Evolutionary conservation across 2,113 vertebrate genomes (phyloP).

Genomic region (Mus spicilegus): DNA sequence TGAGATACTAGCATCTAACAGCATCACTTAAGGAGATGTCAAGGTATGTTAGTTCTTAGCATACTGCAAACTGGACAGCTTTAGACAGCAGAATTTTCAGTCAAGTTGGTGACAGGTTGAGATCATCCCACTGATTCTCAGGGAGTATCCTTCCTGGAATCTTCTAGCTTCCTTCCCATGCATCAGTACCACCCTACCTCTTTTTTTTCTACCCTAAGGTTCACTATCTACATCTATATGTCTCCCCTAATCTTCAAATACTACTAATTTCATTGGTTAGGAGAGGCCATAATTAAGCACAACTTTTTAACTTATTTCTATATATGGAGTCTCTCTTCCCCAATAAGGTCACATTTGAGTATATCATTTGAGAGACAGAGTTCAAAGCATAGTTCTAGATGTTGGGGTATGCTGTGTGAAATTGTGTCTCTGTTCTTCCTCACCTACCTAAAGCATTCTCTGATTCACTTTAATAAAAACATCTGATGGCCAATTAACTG

Average conservation of each 20-base stretch:
- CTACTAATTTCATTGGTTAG: background rate
- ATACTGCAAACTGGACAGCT: background rate
- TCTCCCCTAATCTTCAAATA: background rate
- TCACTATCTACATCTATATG: background rate
- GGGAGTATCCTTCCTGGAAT: background rate
- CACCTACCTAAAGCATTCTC: no score
- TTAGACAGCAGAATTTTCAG: background rate
- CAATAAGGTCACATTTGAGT: background rate
- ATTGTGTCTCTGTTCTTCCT: no score
- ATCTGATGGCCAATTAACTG: no score
- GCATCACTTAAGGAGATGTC: background rate
- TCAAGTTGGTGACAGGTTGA: background rate
- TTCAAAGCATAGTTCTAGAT: background rate
- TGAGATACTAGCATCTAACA: background rate
- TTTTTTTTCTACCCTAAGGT: no score
- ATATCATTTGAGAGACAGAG: no score
- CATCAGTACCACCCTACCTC: background rate
- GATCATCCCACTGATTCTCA: background rate
- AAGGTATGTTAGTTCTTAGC: background rate
- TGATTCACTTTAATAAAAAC: no score
- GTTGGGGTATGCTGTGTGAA: no score
- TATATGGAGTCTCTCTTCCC: background rate
- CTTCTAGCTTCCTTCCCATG: background rate
- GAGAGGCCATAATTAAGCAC: background rate
- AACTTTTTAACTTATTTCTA: background rate